These are phyloP conservation scores for Epicampocera succincta DNA, from an alignment of 2,888 invertebrate species.

Conservation along the genomic window DNA sequence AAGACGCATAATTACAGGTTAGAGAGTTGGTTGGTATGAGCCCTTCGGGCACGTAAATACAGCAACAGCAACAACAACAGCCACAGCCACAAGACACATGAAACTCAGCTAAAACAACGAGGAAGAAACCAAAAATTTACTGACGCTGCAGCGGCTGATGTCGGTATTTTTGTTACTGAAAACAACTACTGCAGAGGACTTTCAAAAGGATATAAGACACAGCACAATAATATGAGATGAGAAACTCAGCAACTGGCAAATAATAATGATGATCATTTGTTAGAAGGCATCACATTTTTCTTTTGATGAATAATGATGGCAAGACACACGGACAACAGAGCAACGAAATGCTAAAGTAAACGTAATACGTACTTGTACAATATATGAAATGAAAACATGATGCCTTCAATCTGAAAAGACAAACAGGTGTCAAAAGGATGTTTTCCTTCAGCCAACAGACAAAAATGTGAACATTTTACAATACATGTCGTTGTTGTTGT, in stretches of 20 bases:
- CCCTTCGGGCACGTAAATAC: slow-evolving; percentile 54
- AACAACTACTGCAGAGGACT: slow-evolving; percentile 46
- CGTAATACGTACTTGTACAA: too few species aligned
- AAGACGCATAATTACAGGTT: slow-evolving; percentile 79
- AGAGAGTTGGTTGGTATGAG: slow-evolving; percentile 64
- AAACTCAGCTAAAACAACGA: slow-evolving; percentile 13
- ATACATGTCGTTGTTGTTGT: slow-evolving; percentile 24
- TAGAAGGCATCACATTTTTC: slow-evolving; percentile 49
- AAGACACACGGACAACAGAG: slow-evolving; percentile 22
- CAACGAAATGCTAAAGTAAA: slow-evolving; percentile 32
- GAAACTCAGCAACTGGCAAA: slow-evolving; percentile 39
- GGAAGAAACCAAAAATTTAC: slow-evolving; percentile 28
- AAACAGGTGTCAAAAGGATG: slow-evolving; percentile 68
- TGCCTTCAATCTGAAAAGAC: slow-evolving; percentile 56
- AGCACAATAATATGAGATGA: slow-evolving; percentile 40
- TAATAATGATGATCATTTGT: slow-evolving; percentile 64
- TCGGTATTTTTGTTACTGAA: slow-evolving; percentile 49
- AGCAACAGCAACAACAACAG: slow-evolving; percentile 33
- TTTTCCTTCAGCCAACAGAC: slow-evolving; percentile 28
- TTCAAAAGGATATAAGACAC: slow-evolving; percentile 49
- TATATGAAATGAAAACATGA: slow-evolving; percentile 48
- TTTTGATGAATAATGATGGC: slow-evolving; percentile 51
- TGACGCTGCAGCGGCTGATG: slow-evolving; percentile 33
- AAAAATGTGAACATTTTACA: slow-evolving; percentile 47
- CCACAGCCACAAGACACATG: slow-evolving; percentile 34